Conservation (phyloP, 2,113 vertebrate genomes). For the Trichomycterus rosablanca region DNA sequence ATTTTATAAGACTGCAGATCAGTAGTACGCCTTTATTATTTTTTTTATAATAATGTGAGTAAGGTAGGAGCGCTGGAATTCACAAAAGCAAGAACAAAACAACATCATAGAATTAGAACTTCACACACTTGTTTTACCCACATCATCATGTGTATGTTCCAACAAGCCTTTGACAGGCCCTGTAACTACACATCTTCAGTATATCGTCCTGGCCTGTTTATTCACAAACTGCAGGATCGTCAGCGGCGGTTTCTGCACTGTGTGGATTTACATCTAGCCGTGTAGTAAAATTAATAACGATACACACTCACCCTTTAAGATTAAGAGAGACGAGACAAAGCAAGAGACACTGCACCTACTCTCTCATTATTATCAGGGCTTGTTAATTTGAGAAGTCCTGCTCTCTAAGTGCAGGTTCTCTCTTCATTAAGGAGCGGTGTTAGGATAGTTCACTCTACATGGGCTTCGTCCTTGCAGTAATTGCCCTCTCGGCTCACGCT, state of each 20-base stretch:
- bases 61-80: not conserved
- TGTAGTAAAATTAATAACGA: slow-evolving; percentile 24
- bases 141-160: slow-evolving; percentile 7
- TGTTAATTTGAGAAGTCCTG: slow-evolving; percentile 48
- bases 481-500: slow-evolving; percentile 68
- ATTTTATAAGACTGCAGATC: not conserved
- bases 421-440: slow-evolving; percentile 61
- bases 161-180: slow-evolving; percentile 1
- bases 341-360: slow-evolving; percentile 35
- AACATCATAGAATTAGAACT: slow-evolving; percentile 10
- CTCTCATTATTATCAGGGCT: slow-evolving; percentile 49
- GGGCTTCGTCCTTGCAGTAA: slow-evolving; percentile 65
- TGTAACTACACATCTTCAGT: not conserved
- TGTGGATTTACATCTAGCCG: slow-evolving; percentile 12
- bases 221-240: slow-evolving; percentile 1
- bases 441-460: slow-evolving; percentile 64
- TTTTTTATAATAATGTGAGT: no score
- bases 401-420: slow-evolving; percentile 57
- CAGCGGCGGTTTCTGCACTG: slow-evolving; percentile 1
- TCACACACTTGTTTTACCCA: slow-evolving; percentile 5
- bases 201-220: slow-evolving; percentile 8
- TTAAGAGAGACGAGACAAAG: slow-evolving; percentile 9
- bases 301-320: slow-evolving; percentile 20
- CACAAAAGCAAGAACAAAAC: slow-evolving; percentile 9
- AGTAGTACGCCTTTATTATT: not conserved